Percentiles rank a stretch among this genome's conserved stretches.
Conservation (phyloP, 2,888 invertebrate genomes). For the Listrodromus nycthemerus region DNA sequence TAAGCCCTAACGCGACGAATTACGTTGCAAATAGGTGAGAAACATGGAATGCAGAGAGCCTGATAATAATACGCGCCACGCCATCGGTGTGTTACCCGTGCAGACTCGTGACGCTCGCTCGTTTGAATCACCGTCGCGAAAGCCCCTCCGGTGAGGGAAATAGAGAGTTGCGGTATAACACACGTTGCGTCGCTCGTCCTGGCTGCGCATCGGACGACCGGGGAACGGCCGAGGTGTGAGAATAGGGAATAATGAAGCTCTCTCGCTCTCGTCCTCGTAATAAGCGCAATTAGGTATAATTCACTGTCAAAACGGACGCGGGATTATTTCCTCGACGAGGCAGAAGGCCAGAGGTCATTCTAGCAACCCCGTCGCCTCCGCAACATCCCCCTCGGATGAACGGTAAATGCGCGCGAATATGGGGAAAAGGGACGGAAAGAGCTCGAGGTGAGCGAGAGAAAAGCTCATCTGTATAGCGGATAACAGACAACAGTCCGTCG, state of each 20-base stretch:
- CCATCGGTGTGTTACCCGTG: neutral
- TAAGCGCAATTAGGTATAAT: slow-evolving; percentile 80
- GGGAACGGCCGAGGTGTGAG: slow-evolving; percentile 57
- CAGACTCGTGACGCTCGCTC: slow-evolving; percentile 38
- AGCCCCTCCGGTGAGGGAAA: neutral
- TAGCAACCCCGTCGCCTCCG: neutral
- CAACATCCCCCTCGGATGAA: neutral
- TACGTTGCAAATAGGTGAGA: slow-evolving; percentile 31
- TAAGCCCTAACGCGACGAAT: slow-evolving; percentile 27
- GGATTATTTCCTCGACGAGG: slow-evolving; percentile 76
- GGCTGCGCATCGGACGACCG: slow-evolving; percentile 22
- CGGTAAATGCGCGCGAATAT: slow-evolving; percentile 7
- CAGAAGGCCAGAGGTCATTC: slow-evolving; percentile 40
- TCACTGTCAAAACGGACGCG: slow-evolving; percentile 77
- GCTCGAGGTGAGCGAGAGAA: slow-evolving; percentile 41
- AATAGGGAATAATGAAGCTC: slow-evolving; percentile 77
- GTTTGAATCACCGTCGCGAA: slow-evolving; percentile 34
- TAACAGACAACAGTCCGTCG: slow-evolving; percentile 27
- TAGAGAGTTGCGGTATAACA: slow-evolving; percentile 30
- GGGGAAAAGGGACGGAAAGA: slow-evolving; percentile 28
- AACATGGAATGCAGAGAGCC: slow-evolving; percentile 28
- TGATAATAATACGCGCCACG: slow-evolving; percentile 39
- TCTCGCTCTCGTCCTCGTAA: slow-evolving; percentile 74
- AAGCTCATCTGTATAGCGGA: slow-evolving; percentile 37
- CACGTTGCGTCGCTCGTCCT: slow-evolving; percentile 11